Conservation (phyloP, 2,888 invertebrate genomes). For the Lepas anatifera region DNA sequence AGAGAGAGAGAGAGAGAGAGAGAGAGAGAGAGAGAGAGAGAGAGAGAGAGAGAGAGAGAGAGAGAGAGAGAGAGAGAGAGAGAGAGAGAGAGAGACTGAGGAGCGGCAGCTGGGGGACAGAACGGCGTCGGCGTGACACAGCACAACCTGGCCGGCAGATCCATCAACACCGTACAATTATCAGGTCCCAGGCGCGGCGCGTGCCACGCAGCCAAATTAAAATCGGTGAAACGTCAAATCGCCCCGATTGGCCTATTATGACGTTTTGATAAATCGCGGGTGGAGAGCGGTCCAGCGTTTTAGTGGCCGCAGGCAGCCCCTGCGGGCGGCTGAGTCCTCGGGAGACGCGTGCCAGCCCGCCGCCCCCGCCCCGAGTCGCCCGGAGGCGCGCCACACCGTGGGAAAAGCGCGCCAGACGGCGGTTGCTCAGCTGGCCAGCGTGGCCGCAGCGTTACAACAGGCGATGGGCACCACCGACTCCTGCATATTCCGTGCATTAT, state of each 20-base stretch:
- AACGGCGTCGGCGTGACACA: neutral
- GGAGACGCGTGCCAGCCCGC: neutral
- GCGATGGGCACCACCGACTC: neutral
- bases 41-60: too few species aligned
- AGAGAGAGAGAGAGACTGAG: too few species aligned
- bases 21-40: too few species aligned
- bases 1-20: too few species aligned
- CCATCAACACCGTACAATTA: neutral
- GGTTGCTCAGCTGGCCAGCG: neutral
- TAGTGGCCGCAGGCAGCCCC: too few species aligned
- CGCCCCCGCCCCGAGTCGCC: neutral
- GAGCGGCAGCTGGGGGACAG: neutral
- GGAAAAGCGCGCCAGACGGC: neutral
- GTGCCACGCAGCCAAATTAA: slow-evolving; percentile 4
- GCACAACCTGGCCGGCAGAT: neutral
- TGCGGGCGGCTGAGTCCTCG: too few species aligned
- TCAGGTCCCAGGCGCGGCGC: neutral
- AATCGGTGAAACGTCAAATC: neutral
- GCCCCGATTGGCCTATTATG: slow-evolving; percentile 9
- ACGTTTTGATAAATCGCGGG: neutral
- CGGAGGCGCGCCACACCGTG: neutral
- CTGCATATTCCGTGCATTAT: neutral
- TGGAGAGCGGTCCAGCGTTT: too few species aligned
- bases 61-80: too few species aligned
- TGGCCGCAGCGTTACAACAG: neutral